Evolutionary conservation across 2,113 vertebrate genomes (phyloP).

Genomic region (Butorides virescens): DNA sequence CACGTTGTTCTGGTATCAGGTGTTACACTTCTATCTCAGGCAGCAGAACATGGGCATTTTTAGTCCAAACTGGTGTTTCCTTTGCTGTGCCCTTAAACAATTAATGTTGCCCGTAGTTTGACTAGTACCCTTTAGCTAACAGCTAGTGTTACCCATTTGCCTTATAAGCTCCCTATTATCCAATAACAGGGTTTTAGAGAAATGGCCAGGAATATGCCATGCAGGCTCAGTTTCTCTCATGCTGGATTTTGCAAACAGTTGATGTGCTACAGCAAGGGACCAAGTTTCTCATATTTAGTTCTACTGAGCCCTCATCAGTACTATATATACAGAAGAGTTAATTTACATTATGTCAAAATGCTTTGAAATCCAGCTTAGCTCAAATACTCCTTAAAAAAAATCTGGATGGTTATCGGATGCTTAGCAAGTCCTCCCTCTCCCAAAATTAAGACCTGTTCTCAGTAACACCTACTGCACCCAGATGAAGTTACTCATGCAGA

Average conservation of each 20-base stretch:
- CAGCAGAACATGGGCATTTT: not conserved
- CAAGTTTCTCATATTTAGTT: not conserved
- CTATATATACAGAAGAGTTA: not conserved
- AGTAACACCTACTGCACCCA: not conserved
- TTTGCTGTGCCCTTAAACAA: rapidly evolving
- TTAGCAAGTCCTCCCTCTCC: not conserved
- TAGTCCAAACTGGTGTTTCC: not conserved
- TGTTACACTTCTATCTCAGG: not conserved
- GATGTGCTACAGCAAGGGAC: not conserved
- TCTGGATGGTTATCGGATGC: not conserved
- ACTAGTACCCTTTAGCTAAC: not conserved
- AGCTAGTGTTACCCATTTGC: not conserved
- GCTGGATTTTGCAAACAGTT: not conserved
- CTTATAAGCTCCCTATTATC: not conserved
- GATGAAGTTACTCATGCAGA: not conserved
- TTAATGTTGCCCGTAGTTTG: not conserved
- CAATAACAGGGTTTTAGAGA: not conserved
- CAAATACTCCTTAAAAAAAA: not conserved
- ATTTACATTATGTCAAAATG: not conserved
- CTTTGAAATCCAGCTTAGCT: not conserved
- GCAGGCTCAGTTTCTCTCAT: not conserved
- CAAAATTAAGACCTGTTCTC: not conserved
- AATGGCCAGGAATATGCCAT: rapidly evolving
- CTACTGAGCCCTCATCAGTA: not conserved
- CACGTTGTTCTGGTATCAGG: rapidly evolving